Base-by-base conservation (phyloP, 2,113 vertebrate genomes). In the Tachysurus fulvidraco region DNA sequence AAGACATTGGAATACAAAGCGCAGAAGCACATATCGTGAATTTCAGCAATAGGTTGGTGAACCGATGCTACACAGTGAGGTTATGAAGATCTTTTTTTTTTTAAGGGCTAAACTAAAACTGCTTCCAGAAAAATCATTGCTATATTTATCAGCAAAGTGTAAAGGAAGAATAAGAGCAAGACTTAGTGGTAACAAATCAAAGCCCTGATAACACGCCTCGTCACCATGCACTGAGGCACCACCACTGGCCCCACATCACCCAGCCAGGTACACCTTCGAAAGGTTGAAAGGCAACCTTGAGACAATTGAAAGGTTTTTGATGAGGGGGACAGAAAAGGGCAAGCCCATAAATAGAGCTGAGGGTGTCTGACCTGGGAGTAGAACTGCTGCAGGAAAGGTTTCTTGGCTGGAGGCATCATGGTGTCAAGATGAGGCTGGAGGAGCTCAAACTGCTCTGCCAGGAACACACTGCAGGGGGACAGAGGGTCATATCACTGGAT, bases 371-470 rank as follows among this genome's bases (percentile, higher is more conserved):
- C 98, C 97, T 99, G 98, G 77, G 98, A 99, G 89, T 99, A 99
- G 91, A 99, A 99, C 93, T 99, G 98, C 82, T 99, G 98, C 57
- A 99, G 96, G 91, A 99, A 99, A 65, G 98, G 98, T 86, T 99
- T 99, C 95, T 99, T 99, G 84, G 96, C 97, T 88, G 97, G 95
- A 88, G 98, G 98, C 97, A 99, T 99, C 95, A 99, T 98, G 0
- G 96, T 94, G 93, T 99, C 98, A 81, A 99, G 95, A 93, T 99
- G 97, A 52, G 96, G 96, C 92, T 99, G 98, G 74, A 99, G 96
- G 86, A 96, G 97, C 89, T 99, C 98, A 91, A 99, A 99, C 90
- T 99, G 98, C 86, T 99, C 98, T 0, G 98, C 97, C 92, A 99
- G 93, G 94, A 99, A 99, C 19, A 98, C 98, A 91, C 98, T 99